A percentile compares a stretch with the other conserved stretches of the same genome.
These are phyloP conservation scores for Mesoligia furuncula DNA, from an alignment of 2,888 invertebrate genomes.

Conservation along the genomic window DNA sequence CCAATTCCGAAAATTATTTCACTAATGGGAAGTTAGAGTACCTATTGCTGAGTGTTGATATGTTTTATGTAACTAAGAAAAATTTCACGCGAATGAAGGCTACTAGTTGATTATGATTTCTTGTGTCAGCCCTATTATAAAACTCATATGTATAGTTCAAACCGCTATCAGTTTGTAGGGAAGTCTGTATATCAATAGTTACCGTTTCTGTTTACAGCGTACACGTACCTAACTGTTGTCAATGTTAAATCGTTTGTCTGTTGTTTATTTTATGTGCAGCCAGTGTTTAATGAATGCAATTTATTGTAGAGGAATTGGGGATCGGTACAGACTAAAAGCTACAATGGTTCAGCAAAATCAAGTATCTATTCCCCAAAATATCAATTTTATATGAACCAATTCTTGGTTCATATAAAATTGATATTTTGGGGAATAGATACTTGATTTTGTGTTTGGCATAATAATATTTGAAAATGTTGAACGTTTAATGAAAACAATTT, in stretches of 20 bases:
- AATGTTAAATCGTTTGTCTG: conserved; percentile 37
- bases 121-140: conserved; percentile 53
- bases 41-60: neutral
- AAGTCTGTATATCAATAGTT: conserved; percentile 74
- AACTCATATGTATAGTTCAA: conserved; percentile 30
- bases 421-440: neutral
- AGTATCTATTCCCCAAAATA: neutral
- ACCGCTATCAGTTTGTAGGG: conserved; percentile 69
- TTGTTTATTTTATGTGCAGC: conserved; percentile 32
- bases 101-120: neutral
- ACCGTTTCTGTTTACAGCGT: conserved; percentile 65
- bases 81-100: neutral
- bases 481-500: neutral
- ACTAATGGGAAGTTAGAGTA: neutral
- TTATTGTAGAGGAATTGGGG: conserved; percentile 16
- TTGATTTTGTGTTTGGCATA: neutral
- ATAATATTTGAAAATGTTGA: neutral
- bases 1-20: neutral
- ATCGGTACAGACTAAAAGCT: neutral
- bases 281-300: conserved; percentile 5
- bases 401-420: too few species aligned
- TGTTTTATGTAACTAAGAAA: neutral
- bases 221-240: conserved; percentile 50
- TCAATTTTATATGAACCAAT: too few species aligned
- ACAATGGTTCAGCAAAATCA: neutral